Evolutionary conservation across 2,113 vertebrate species (phyloP).

Genomic region (Lontra canadensis): DNA sequence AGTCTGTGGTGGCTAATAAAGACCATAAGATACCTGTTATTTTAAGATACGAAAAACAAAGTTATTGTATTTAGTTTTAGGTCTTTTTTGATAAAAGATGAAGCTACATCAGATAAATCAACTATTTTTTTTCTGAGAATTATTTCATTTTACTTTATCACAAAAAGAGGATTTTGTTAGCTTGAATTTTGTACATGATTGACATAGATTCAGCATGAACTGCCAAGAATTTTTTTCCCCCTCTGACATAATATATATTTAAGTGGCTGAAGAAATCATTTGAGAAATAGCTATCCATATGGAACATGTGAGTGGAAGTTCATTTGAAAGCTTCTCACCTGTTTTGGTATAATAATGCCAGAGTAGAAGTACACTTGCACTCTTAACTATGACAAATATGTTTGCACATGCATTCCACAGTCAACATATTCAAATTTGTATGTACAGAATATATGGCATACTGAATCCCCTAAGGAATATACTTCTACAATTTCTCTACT

Average conservation of each 20-base stretch:
- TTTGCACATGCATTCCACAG: background rate
- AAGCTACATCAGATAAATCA: background rate
- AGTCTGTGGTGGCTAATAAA: background rate
- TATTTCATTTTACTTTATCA: background rate
- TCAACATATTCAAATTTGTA: background rate
- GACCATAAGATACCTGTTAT: background rate
- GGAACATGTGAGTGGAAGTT: background rate
- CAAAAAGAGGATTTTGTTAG: background rate
- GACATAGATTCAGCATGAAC: background rate
- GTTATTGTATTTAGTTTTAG: background rate
- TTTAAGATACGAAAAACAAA: background rate
- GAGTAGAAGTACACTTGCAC: background rate
- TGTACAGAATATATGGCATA: background rate
- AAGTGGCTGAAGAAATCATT: background rate
- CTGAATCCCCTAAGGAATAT: background rate
- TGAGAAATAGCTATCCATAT: background rate
- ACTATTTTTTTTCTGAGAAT: background rate
- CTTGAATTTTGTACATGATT: background rate
- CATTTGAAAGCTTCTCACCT: background rate
- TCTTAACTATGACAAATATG: background rate
- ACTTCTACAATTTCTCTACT: background rate
- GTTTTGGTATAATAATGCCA: background rate
- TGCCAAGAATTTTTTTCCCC: background rate
- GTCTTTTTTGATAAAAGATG: background rate
- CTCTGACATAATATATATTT: background rate